phyloP scores from a whole-genome alignment of 2,888 invertebrate genomes.

The Apamea crenata region DNA sequence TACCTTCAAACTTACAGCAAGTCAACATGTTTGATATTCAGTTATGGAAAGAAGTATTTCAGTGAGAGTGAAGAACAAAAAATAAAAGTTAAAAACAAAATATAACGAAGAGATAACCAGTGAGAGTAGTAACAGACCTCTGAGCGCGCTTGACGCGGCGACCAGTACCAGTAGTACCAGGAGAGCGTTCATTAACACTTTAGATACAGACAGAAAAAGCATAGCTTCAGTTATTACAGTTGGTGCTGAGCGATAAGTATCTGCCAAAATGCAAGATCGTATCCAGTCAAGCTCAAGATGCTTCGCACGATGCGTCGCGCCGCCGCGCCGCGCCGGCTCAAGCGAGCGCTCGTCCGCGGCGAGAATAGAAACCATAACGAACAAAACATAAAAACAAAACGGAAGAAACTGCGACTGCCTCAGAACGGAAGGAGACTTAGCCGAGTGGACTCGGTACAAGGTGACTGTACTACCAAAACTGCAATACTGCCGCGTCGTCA shows the following conservation, averaged over 20 bases:
- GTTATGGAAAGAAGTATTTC: slow-evolving; percentile 70
- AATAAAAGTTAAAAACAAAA: slow-evolving; percentile 65
- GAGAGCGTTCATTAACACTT: slow-evolving; percentile 20
- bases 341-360: slow-evolving; percentile 56
- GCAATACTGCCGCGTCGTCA: slow-evolving; percentile 97
- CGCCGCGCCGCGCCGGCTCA: slow-evolving; percentile 55
- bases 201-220: slow-evolving; percentile 41
- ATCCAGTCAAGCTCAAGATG: slow-evolving; percentile 41
- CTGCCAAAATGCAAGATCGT: slow-evolving; percentile 41
- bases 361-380: slow-evolving; percentile 57
- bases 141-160: slow-evolving; percentile 68
- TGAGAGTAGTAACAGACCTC: slow-evolving; percentile 63
- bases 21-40: slow-evolving; percentile 63
- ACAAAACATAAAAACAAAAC: slow-evolving; percentile 69
- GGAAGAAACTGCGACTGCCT: slow-evolving; percentile 89
- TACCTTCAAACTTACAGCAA: slow-evolving; percentile 75
- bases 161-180: neutral
- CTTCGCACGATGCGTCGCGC: slow-evolving; percentile 38
- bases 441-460: slow-evolving; percentile 83
- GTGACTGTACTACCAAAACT: slow-evolving; percentile 98
- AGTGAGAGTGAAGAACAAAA: slow-evolving; percentile 74
- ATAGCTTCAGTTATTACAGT: slow-evolving; percentile 9
- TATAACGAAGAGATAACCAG: slow-evolving; percentile 64
- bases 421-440: slow-evolving; percentile 84
- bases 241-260: slow-evolving; percentile 38